Evolutionary conservation across 2,113 vertebrate species (phyloP).

Genomic region (Passer domesticus): DNA sequence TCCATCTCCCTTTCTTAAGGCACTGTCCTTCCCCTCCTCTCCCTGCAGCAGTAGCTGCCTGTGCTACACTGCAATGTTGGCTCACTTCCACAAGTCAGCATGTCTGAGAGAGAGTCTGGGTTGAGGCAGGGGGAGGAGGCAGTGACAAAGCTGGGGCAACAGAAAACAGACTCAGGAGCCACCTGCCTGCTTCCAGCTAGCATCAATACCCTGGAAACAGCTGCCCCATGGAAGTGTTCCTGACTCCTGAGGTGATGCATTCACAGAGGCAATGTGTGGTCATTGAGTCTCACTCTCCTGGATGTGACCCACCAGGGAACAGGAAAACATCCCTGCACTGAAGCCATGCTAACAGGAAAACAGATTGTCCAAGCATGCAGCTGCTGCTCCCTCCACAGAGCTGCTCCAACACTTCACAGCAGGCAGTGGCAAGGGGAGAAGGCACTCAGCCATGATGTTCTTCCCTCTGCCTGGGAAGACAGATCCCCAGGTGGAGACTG

Average conservation of each 20-base stretch:
- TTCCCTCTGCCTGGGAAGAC: background rate
- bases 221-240: background rate
- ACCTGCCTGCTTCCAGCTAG: background rate
- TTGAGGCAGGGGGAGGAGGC: background rate
- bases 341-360: background rate
- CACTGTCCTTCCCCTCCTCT: background rate
- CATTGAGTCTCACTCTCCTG: background rate
- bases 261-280: background rate
- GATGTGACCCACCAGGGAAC: background rate
- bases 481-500: background rate
- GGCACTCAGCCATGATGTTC: background rate
- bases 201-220: background rate
- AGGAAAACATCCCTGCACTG: background rate
- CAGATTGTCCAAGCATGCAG: slow-evolving; percentile 6
- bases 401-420: background rate
- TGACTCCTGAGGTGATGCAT: background rate
- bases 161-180: background rate
- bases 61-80: background rate
- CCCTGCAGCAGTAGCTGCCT: slow-evolving; percentile 10
- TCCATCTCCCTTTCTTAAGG: background rate
- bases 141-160: background rate
- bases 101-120: background rate
- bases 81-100: slow-evolving; percentile 26
- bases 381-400: background rate
- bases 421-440: background rate